These are phyloP conservation scores for Lasius platythorax DNA, from an alignment of 2,888 invertebrate species.

Conservation along the genomic window DNA sequence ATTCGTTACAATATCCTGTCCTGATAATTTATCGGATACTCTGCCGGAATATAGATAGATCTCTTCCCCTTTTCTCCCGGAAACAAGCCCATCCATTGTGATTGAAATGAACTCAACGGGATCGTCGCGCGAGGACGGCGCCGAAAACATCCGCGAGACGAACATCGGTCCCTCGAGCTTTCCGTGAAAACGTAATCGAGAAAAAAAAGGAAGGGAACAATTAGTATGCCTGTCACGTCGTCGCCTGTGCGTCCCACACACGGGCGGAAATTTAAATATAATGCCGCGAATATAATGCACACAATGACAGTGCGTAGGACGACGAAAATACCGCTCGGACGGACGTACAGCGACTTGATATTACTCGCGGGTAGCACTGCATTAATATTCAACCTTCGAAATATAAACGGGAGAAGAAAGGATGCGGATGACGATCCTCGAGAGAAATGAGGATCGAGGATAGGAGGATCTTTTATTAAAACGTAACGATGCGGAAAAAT, in stretches of 20 bases:
- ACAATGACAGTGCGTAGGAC: conserved; percentile 74
- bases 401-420: conserved; percentile 32
- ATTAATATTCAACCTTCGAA: conserved; percentile 70
- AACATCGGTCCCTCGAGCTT: conserved; percentile 11
- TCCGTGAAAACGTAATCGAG: conserved; percentile 19
- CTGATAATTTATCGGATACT: conserved; percentile 10
- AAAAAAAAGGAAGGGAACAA: conserved; percentile 54
- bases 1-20: background rate
- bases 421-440: conserved; percentile 27
- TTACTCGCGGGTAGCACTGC: conserved; percentile 11
- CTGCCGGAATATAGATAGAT: conserved; percentile 1
- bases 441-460: background rate
- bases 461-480: conserved; percentile 59
- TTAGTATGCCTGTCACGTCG: conserved; percentile 73
- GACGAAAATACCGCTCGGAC: conserved; percentile 38
- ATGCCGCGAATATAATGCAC: conserved; percentile 59
- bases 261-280: conserved; percentile 78
- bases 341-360: background rate
- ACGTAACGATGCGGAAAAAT: conserved; percentile 58
- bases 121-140: background rate
- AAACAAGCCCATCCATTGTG: conserved; percentile 7
- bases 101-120: conserved; percentile 19
- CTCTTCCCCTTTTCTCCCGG: conserved; percentile 1
- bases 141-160: background rate
- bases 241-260: conserved; percentile 36